A percentile compares a stretch with the other conserved stretches of the same genome.
Conservation (phyloP, 2,113 vertebrate species). For the Pelusios castaneus region DNA sequence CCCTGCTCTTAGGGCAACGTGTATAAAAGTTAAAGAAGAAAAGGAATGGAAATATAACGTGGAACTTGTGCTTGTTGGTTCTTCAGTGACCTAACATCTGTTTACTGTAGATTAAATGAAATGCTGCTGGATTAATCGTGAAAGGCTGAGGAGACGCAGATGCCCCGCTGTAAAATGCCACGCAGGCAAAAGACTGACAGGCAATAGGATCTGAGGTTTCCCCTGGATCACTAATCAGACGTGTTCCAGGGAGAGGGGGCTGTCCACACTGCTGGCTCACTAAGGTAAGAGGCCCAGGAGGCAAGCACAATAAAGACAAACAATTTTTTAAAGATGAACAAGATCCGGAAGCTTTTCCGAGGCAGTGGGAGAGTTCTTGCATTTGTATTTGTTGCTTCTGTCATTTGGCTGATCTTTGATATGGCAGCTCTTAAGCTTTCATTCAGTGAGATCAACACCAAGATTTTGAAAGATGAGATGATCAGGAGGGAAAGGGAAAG, state of each 20-base stretch:
- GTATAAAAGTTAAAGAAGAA: background rate
- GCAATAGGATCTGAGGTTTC: constrained; percentile 33
- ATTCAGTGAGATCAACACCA: constrained; percentile 81
- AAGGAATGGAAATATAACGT: background rate
- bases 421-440: constrained; percentile 92
- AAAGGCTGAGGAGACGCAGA: constrained; percentile 28
- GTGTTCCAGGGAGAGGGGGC: constrained; percentile 4
- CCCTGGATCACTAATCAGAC: constrained; percentile 47
- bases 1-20: background rate
- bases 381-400: constrained; percentile 89
- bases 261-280: background rate
- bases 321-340: constrained; percentile 71
- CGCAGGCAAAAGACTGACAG: constrained; percentile 73
- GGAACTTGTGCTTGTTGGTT: constrained; percentile 6
- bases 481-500: constrained; percentile 64
- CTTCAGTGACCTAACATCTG: background rate
- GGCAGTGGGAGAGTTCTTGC: constrained; percentile 88
- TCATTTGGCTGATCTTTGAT: constrained; percentile 93
- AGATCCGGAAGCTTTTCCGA: constrained; percentile 85
- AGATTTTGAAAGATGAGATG: constrained; percentile 73
- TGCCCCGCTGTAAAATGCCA: constrained; percentile 66
- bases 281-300: constrained; percentile 52
- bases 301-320: constrained; percentile 15
- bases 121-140: background rate
- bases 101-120: background rate